phyloP scores from a whole-genome alignment of 2,797 vertebrate genomes.

The Siniperca scherzeri region DNA sequence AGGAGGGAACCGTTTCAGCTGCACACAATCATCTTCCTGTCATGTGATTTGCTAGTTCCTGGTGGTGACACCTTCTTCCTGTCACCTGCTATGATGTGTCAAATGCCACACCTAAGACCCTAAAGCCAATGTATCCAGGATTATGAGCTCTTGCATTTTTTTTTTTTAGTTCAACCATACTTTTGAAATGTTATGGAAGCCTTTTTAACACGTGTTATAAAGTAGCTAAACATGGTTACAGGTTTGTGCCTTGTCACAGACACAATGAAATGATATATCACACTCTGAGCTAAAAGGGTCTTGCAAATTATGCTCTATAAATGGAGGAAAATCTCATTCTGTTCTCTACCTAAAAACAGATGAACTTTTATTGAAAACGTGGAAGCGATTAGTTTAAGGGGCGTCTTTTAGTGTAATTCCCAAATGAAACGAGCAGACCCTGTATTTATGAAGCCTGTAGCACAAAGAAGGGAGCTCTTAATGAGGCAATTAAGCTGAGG shows the following conservation, averaged over 20 bases:
- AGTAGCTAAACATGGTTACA: constrained; percentile 74
- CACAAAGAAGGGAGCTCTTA: constrained; percentile 91
- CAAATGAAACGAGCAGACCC: constrained; percentile 93
- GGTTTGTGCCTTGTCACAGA: constrained; percentile 75
- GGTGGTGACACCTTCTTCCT: constrained; percentile 83
- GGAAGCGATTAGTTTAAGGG: constrained; percentile 98
- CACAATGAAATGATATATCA: constrained; percentile 83
- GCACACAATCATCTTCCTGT: constrained; percentile 84
- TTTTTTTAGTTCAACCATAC: constrained; percentile 22
- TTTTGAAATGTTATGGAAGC: constrained; percentile 51
- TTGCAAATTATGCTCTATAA: constrained; percentile 71
- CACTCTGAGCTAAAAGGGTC: constrained; percentile 73
- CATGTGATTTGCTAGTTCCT: constrained; percentile 81
- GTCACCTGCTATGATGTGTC: constrained; percentile 84
- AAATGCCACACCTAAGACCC: constrained; percentile 80
- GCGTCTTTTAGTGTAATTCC: constrained; percentile 96
- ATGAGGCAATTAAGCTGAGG: constrained; percentile 99
- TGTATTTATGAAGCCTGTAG: constrained; percentile 94
- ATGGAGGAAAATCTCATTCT: constrained; percentile 83
- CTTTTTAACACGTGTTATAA: constrained; percentile 66
- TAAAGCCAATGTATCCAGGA: constrained; percentile 63
- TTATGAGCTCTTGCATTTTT: constrained; percentile 45
- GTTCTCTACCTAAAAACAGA: constrained; percentile 86
- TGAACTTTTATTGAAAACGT: constrained; percentile 91
- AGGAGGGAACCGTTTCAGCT: constrained; percentile 74